phyloP scores from a whole-genome alignment of 2,113 vertebrate species.

The Rhea pennata region DNA sequence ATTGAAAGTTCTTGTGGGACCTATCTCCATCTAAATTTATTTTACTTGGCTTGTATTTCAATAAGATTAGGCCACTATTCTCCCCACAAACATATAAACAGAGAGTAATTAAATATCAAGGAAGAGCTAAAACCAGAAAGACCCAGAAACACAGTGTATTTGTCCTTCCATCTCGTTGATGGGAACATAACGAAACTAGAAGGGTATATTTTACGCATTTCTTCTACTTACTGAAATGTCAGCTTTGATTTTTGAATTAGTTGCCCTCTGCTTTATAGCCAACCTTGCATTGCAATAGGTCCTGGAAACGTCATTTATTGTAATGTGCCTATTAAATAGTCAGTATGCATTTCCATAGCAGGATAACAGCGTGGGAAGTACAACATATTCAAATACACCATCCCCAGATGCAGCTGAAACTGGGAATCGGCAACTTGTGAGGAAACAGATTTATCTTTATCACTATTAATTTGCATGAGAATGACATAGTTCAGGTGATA shows the following conservation, averaged over 20 bases:
- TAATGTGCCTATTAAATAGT: neutral
- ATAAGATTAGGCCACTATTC: constrained; percentile 47
- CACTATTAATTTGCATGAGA: neutral
- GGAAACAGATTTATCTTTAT: neutral
- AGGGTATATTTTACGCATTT: accelerated
- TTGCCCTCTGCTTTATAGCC: neutral
- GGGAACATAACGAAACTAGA: neutral
- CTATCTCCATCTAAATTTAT: neutral
- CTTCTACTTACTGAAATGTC: neutral
- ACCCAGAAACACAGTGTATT: neutral
- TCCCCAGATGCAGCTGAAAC: neutral
- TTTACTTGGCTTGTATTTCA: constrained; percentile 53
- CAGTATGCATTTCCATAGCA: neutral
- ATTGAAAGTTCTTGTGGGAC: constrained; percentile 13
- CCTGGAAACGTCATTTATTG: neutral
- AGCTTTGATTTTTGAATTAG: neutral
- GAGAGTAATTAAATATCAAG: constrained; percentile 46
- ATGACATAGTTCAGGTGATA: neutral
- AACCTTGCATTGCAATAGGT: neutral
- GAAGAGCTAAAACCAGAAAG: constrained; percentile 36
- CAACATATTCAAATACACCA: neutral
- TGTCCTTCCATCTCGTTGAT: neutral
- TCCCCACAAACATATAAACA: neutral
- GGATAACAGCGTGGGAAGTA: neutral
- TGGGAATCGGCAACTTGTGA: neutral